Conservation (phyloP, 2,888 invertebrate genomes). For the Heliconius ethilla region DNA sequence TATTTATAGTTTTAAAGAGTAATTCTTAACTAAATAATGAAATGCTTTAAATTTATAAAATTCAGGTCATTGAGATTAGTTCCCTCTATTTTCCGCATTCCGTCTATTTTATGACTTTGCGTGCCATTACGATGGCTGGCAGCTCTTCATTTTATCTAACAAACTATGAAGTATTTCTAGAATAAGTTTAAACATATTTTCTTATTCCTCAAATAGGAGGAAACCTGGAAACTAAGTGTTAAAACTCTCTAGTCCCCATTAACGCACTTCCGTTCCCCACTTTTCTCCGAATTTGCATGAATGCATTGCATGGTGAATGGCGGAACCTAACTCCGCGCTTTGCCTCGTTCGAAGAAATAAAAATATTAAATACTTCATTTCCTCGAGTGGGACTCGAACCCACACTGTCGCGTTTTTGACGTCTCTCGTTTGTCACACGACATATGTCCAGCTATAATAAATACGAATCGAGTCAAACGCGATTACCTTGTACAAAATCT, state of each 20-base stretch:
- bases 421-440: background rate
- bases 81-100: background rate
- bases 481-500: slow-evolving; percentile 60
- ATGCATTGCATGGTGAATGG: too few relatives aligned
- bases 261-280: too few relatives aligned
- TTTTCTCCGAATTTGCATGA: too few relatives aligned
- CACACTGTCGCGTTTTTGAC: background rate
- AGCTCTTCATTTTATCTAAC: background rate
- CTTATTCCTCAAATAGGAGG: too few relatives aligned
- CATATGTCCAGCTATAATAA: background rate
- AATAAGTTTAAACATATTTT: too few relatives aligned
- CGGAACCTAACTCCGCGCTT: too few relatives aligned
- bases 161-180: background rate
- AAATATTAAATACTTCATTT: too few relatives aligned
- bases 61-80: background rate
- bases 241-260: too few relatives aligned
- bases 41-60: background rate
- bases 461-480: slow-evolving; percentile 44
- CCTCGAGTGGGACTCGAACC: too few relatives aligned
- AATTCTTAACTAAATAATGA: background rate
- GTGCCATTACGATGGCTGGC: background rate
- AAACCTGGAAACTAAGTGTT: too few relatives aligned
- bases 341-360: too few relatives aligned
- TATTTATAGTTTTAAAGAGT: background rate
- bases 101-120: background rate